Evolutionary conservation across 2,113 vertebrate genomes (phyloP).

Genomic region (Microcebus jonahi): DNA sequence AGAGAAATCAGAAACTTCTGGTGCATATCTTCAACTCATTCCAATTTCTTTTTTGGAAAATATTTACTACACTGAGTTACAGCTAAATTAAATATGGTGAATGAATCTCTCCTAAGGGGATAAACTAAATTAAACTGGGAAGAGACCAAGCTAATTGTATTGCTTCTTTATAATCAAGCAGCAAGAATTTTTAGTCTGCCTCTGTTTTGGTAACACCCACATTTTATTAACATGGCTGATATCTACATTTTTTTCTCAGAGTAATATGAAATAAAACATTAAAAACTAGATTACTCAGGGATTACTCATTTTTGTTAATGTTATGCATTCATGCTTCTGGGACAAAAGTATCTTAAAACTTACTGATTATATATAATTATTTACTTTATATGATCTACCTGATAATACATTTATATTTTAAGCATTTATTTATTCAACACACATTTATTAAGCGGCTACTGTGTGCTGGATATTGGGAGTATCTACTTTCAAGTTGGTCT

Average conservation of each 20-base stretch:
- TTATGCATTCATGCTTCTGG: not conserved
- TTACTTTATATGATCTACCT: not conserved
- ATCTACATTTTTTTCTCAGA: constrained; percentile 7
- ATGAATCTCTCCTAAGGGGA: constrained; percentile 72
- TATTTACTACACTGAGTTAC: constrained; percentile 72
- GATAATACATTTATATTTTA: not conserved
- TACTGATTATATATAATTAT: not conserved
- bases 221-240: constrained; percentile 29
- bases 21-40: constrained; percentile 55
- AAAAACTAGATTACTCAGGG: not conserved
- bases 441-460: not conserved
- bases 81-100: constrained; percentile 79
- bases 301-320: constrained; percentile 17
- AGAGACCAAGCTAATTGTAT: constrained; percentile 72
- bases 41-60: constrained; percentile 74
- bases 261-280: not conserved
- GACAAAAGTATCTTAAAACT: not conserved
- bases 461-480: not conserved
- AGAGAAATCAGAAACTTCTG: constrained; percentile 67
- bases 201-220: constrained; percentile 31
- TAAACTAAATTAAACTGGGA: constrained; percentile 79
- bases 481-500: not conserved
- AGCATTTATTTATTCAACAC: constrained; percentile 20
- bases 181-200: constrained; percentile 59
- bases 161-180: constrained; percentile 69